A percentile compares a stretch with the other conserved stretches of the same genome.
phyloP scores from a whole-genome alignment of 1,140 invertebrate genomes.

The Babylonia areolata region DNA sequence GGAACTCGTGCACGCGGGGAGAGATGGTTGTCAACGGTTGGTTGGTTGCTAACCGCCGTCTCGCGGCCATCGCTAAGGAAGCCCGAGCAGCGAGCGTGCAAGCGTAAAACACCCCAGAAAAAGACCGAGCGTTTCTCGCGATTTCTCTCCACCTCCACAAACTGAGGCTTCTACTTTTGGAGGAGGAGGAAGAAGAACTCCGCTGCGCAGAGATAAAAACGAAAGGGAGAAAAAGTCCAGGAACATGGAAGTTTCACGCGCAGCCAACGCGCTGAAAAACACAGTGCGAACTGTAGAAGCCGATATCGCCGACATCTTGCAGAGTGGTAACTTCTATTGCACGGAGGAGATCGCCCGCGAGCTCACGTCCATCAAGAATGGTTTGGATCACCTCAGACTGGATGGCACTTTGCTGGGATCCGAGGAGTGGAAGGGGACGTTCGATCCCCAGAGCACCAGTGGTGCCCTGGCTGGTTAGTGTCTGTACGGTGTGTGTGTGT shows the following conservation, averaged over 20 bases:
- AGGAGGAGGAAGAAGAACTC: neutral
- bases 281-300: slow-evolving; percentile 48
- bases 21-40: slow-evolving; percentile 31
- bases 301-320: slow-evolving; percentile 59
- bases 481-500: neutral
- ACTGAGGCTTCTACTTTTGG: neutral
- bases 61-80: slow-evolving; percentile 36
- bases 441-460: slow-evolving; percentile 4
- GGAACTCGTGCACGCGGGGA: slow-evolving; percentile 17
- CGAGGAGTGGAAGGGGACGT: slow-evolving; percentile 51
- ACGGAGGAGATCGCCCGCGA: slow-evolving; percentile 69
- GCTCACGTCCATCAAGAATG: slow-evolving; percentile 64
- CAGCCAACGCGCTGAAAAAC: slow-evolving; percentile 24
- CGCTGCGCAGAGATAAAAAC: neutral
- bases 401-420: slow-evolving; percentile 61
- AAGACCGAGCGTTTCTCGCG: slow-evolving; percentile 1
- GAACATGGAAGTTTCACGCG: slow-evolving; percentile 29
- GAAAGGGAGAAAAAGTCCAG: neutral
- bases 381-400: slow-evolving; percentile 67
- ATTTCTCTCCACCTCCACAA: neutral
- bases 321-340: slow-evolving; percentile 65
- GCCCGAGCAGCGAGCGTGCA: neutral
- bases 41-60: slow-evolving; percentile 37
- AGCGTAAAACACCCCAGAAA: neutral
- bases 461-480: slow-evolving; percentile 36